phyloP scores from a whole-genome alignment of 92 coral and sea anemone species.

The Parazoanthus darwini region DNA sequence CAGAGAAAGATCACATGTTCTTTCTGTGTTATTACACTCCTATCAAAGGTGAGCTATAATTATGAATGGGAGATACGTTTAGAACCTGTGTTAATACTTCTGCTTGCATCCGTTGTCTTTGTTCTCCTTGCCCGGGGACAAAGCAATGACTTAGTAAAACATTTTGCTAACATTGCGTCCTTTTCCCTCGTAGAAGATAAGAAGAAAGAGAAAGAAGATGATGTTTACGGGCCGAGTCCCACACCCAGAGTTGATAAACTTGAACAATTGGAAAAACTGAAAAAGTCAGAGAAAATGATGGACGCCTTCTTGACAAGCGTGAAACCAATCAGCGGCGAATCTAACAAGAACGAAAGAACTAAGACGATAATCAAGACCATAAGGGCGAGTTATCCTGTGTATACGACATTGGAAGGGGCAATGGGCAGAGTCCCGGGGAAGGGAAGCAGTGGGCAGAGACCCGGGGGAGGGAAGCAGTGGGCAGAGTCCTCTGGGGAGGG shows the following conservation, averaged over 20 bases:
- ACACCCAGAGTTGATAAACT: conserved; percentile 74
- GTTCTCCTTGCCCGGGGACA: too few relatives aligned
- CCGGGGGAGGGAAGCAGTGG: background rate
- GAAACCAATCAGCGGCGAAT: conserved; percentile 68
- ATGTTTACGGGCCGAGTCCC: background rate
- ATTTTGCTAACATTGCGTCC: background rate
- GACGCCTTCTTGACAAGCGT: conserved; percentile 89
- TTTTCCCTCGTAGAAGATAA: conserved; percentile 12
- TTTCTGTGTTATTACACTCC: conserved; percentile 88
- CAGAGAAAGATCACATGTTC: conserved; percentile 89
- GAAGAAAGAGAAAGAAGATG: conserved; percentile 12
- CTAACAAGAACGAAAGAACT: conserved; percentile 87
- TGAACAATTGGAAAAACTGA: conserved; percentile 82
- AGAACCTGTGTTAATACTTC: too few relatives aligned
- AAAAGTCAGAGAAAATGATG: conserved; percentile 91
- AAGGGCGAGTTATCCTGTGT: conserved; percentile 55
- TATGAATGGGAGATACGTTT: background rate
- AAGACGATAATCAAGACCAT: conserved; percentile 87
- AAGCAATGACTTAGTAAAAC: too few relatives aligned
- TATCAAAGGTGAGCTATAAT: conserved; percentile 18
- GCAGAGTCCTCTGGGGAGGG: background rate
- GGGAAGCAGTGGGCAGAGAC: too few relatives aligned
- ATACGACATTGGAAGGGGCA: background rate
- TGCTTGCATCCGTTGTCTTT: too few relatives aligned
- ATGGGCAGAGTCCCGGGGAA: background rate